Base-by-base conservation (phyloP, 2,113 vertebrate genomes). In the Baryphthengus martii region DNA sequence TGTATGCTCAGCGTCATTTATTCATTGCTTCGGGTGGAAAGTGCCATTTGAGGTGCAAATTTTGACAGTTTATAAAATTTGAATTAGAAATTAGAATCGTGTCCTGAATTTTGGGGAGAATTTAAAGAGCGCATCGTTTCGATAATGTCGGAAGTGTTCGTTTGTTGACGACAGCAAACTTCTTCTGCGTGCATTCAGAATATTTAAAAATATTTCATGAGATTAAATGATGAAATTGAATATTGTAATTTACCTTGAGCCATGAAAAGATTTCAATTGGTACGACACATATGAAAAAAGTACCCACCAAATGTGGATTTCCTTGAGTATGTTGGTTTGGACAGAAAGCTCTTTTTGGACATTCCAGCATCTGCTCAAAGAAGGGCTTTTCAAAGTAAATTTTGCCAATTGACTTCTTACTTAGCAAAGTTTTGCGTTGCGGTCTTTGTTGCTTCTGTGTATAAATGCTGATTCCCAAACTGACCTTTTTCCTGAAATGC, bases 251-350 rank as follows among this genome's bases (percentile, higher is more conserved):
- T 10, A 20, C 13, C 17, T 1, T 1, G 10, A 37, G 44, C 17
- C 49, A 29, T 17, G 25, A 58, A 49, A 37, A 29, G 2, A 1
- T 1, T 19, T n/a, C 19, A 19, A 1, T 14, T 61, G 29, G 5
- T 18, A 7, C 1, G 11, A 17, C 6, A 19, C 6, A 2, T 4
- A 3, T 1, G 3, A 72, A 50, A 31, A 24, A 8, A 1, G 7
- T 59, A 45, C 45, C 14, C 17, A 3, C n/a, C 62, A 16, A 24
- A 8, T 3, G 4, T 0, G 8, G 12, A 14, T 13, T 25, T 35
- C 28, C 17, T 0, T 4, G 10, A 31, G 12, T 7, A 2, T 6
- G 16, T 15, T 17, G 17, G 0, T 47, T 63, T n/a, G 15, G 62
- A 8, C 49, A 68, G 50, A 58, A 67, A 29, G n/a, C 26, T 67